Evolutionary conservation across 1,140 invertebrate genomes (phyloP), one percentile per base, ranked within the genome.

Genomic region (Drosophila pseudoobscura): DNA sequence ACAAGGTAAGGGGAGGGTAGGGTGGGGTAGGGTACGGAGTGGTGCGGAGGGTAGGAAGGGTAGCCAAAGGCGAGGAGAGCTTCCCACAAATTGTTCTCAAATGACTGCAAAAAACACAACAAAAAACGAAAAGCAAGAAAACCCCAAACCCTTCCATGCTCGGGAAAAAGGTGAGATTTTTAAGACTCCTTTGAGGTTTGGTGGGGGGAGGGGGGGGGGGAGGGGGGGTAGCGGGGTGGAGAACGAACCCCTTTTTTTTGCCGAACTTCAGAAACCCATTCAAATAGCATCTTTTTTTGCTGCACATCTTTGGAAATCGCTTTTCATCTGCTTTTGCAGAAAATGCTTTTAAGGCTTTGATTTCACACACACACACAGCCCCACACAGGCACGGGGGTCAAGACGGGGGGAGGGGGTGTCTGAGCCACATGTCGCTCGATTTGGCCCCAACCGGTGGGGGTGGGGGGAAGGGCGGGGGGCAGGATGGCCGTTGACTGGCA

Each of bases 271-370:
- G 55, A 50, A 43, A 31, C 29, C 50, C 65, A 49, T 69, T 66
- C 63, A 24, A 35, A 53, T 31, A 69, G 43, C 63, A 68, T 56
- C 17, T 31, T 35, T 62, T 58, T 62, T 50, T 49, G 50, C 59
- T 50, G 52, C 9, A 74, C 41, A 39, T 26, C 43, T 39, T 26
- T 26, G 13, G 31, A 79, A 66, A 74, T 76, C 71, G 72, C 65
- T 85, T 85, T 75, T 65, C 54, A 60, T 75, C 51, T 60, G 46
- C 46, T 69, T 55, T 55, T 50, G 35, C 44, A 69, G 24, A 68
- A 64, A 82, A 66, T 77, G 80, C 77, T 87, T 84, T 84, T 73
- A 69, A 51, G 76, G 65, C 77, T 85, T 73, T 87, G 80, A 85
- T 85, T 85, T n/a, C n/a, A n/a, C n/a, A n/a, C n/a, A n/a, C n/a